Evolutionary conservation across 2,113 vertebrate genomes (phyloP), one percentile per base, ranked within the genome.

Genomic region (Crotalus helleri): DNA sequence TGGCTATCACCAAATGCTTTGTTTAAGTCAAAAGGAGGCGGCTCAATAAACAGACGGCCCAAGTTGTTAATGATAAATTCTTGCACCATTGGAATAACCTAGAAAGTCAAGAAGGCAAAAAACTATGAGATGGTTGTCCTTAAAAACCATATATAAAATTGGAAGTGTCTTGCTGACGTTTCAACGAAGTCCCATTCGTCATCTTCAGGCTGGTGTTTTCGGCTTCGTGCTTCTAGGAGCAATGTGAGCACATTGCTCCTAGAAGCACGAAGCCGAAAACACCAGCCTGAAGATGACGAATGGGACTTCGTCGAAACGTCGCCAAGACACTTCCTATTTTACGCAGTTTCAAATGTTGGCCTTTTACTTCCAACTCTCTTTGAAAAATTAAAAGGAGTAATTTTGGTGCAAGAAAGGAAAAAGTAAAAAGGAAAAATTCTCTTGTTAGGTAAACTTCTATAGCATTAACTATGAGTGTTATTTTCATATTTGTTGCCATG

Each of bases 61-160:
- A 98, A 89, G 90, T 96, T 98, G 74, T 74, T 92, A 58, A 55
- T 96, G 55, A 99, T 98, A 96, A 98, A 99, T 92, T 99, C 98
- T 92, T 98, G 98, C 69, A 99, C 94, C 98, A 98, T 97, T 54
- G 98, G 98, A 95, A 99, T 97, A 54, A 99, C 33, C 98, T 98
- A 94, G 44, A 57, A 91, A 90, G 74, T 21, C 26, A 93, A 88
- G 61, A 0, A 12, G 29, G 6, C 64, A 58, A 9, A 4, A 29
- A 26, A 21, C 54, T 13, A 87, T 49, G 49, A 81, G 21, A 51
- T 29, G 5, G 69, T 92, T 13, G 4, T 39, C 15, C 86, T 85
- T 49, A 88, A 12, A 74, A 29, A 49, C 87, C 91, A 93, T 88
- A 89, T 0, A 21, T 15, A 44, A 44, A 44, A 44, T 44, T 44